A percentile compares a stretch with the other conserved stretches of the same genome.
These are phyloP conservation scores for Anoura caudifer DNA, from an alignment of 2,113 vertebrate species.

Conservation along the genomic window DNA sequence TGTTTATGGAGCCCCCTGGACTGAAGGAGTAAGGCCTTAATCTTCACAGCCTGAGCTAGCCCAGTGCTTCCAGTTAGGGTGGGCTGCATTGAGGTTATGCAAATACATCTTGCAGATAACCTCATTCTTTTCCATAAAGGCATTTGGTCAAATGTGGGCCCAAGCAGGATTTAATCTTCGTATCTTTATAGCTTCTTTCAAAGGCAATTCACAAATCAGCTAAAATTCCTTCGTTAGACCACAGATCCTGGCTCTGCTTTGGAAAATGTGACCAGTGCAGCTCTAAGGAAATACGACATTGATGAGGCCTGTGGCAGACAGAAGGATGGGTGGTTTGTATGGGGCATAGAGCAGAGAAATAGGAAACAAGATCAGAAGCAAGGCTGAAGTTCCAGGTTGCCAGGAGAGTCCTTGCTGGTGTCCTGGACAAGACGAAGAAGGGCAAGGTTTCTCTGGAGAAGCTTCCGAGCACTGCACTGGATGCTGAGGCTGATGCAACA, in stretches of 20 bases:
- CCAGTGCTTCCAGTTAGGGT: too few relatives aligned
- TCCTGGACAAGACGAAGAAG: not conserved
- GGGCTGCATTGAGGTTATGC: not conserved
- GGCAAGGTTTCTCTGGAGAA: not conserved
- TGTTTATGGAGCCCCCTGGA: not conserved
- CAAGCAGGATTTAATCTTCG: not conserved
- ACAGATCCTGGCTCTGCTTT: constrained; percentile 13
- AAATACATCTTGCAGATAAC: not conserved
- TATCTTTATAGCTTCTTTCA: constrained; percentile 30
- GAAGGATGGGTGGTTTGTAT: not conserved
- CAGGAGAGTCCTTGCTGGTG: not conserved
- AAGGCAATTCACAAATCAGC: not conserved
- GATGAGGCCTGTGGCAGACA: not conserved
- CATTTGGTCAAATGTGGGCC: not conserved
- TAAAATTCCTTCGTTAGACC: constrained; percentile 14
- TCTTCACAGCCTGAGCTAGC: not conserved
- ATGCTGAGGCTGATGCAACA: not conserved
- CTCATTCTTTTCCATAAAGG: not conserved
- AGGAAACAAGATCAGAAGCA: not conserved
- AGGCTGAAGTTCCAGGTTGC: not conserved
- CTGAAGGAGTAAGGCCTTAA: not conserved
- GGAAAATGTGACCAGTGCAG: not conserved
- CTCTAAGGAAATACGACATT: not conserved
- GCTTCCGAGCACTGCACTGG: not conserved
- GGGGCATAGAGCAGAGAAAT: not conserved